Percentiles rank a stretch among this genome's conserved stretches.
Evolutionary conservation across 2,113 vertebrate species (phyloP).

Genomic region (Mola mola): DNA sequence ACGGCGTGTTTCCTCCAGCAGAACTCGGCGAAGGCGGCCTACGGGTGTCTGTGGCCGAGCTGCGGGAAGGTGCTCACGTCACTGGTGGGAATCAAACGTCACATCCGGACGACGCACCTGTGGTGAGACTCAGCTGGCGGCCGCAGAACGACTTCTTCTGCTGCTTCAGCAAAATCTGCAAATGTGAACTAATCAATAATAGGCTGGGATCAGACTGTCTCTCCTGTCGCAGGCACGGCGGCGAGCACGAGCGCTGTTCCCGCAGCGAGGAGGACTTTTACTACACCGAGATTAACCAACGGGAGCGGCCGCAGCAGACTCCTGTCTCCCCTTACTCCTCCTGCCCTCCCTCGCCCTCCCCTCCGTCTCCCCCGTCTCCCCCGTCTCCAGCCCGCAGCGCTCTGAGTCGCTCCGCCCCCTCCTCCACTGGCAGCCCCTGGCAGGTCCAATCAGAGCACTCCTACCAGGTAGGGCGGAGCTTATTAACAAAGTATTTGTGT

Average conservation of each 20-base stretch:
- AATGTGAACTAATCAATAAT: too few relatives aligned
- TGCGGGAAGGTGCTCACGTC: constrained; percentile 91
- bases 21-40: constrained; percentile 90
- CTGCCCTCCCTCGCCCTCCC: constrained; percentile 3
- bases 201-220: too few relatives aligned
- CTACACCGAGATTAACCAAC: constrained; percentile 87
- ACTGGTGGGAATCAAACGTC: constrained; percentile 91
- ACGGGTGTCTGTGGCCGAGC: constrained; percentile 92
- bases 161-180: too few relatives aligned
- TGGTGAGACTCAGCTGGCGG: constrained; percentile 83
- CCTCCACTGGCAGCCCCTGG: constrained; percentile 85
- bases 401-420: constrained; percentile 90
- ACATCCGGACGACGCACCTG: constrained; percentile 89
- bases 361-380: constrained; percentile 37
- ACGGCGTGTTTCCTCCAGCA: constrained; percentile 52
- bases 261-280: constrained; percentile 93
- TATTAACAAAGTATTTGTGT: too few relatives aligned
- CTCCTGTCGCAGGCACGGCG: constrained; percentile 68
- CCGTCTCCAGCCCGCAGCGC: constrained; percentile 65
- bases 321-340: constrained; percentile 19
- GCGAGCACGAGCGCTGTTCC: constrained; percentile 84
- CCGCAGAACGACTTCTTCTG: too few relatives aligned
- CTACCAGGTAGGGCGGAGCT: constrained; percentile 91
- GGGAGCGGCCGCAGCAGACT: constrained; percentile 26
- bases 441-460: constrained; percentile 94